These are phyloP conservation scores for Setipinna tenuifilis DNA, from an alignment of 2,797 vertebrate genomes.

Conservation along the genomic window DNA sequence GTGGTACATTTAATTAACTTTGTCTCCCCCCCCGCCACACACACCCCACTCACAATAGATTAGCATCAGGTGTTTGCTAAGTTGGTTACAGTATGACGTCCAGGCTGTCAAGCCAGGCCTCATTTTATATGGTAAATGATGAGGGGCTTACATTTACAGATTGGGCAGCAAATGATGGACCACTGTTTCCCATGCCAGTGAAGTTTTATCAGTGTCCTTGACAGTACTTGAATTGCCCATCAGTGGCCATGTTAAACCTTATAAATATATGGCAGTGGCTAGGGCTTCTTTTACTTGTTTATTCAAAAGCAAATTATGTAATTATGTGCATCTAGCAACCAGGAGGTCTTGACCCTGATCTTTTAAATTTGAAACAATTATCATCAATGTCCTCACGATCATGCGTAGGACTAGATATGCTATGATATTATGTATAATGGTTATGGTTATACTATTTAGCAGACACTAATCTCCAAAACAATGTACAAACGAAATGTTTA, in stretches of 20 bases:
- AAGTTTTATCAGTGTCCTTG: conserved; percentile 13
- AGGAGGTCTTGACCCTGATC: not conserved
- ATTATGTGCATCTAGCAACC: not conserved
- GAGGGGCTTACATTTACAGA: not conserved
- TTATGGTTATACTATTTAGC: too few species aligned
- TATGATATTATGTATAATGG: too few species aligned
- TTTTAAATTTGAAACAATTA: not conserved
- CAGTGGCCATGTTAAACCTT: not conserved
- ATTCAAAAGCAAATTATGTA: not conserved
- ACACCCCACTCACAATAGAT: conserved; percentile 48
- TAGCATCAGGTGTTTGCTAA: conserved; percentile 46
- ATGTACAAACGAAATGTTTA: not conserved
- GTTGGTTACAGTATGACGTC: conserved; percentile 35
- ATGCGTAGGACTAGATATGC: too few species aligned
- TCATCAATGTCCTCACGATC: too few species aligned
- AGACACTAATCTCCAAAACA: too few species aligned
- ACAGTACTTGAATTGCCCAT: not conserved
- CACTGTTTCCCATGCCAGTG: not conserved
- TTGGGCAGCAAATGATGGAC: not conserved
- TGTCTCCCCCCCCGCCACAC: conserved; percentile 42
- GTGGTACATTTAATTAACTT: conserved; percentile 61
- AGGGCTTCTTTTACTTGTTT: not conserved
- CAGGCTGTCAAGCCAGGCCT: conserved; percentile 41
- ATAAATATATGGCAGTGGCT: not conserved
- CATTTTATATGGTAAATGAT: not conserved